Evolutionary conservation across 1,140 invertebrate genomes (phyloP).

Genomic region (Condylostylus longicornis): DNA sequence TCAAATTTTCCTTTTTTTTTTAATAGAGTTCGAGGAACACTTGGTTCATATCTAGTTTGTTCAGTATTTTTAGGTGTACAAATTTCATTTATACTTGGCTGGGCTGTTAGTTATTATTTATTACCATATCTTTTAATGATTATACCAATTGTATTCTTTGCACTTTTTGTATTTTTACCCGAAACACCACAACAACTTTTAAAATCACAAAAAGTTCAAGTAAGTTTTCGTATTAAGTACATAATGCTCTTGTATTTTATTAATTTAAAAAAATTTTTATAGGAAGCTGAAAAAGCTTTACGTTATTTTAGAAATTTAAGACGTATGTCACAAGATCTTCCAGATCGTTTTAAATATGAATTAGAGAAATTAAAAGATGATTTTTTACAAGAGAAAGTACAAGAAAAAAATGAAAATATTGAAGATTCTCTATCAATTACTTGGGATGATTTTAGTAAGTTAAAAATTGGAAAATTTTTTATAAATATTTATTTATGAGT

Average conservation of each 20-base stretch:
- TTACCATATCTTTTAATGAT: slow-evolving; percentile 35
- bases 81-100: slow-evolving; percentile 35
- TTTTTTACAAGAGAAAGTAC: background rate
- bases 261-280: background rate
- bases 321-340: slow-evolving; percentile 13
- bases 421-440: background rate
- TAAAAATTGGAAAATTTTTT: background rate
- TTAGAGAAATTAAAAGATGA: slow-evolving; percentile 14
- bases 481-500: too few species aligned
- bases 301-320: slow-evolving; percentile 24
- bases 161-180: slow-evolving; percentile 35
- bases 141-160: slow-evolving; percentile 31
- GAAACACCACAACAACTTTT: slow-evolving; percentile 38
- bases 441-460: slow-evolving; percentile 22
- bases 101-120: slow-evolving; percentile 30
- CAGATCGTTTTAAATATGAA: slow-evolving; percentile 18
- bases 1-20: background rate
- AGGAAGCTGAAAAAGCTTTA: slow-evolving; percentile 21
- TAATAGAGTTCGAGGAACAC: slow-evolving; percentile 29
- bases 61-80: slow-evolving; percentile 37
- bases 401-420: background rate
- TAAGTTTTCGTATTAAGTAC: too few species aligned
- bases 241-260: background rate
- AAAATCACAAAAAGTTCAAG: slow-evolving; percentile 34
- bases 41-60: slow-evolving; percentile 37